Base-by-base conservation (phyloP, 2,888 invertebrate genomes). In the Caenorhabditis virilis region DNA sequence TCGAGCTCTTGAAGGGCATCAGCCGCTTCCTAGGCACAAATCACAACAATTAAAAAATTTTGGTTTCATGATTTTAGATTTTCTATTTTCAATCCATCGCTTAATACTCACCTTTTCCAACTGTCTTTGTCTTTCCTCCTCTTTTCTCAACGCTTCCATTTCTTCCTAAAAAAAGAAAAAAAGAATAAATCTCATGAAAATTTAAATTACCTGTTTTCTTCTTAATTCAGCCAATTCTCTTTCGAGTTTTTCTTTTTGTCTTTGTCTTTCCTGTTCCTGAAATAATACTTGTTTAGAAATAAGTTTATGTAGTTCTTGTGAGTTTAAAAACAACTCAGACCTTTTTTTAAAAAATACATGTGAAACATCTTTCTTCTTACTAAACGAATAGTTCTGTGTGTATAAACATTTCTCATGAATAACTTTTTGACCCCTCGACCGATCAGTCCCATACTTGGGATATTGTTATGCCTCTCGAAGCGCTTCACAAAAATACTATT, bases 1-100 rank as follows among this genome's bases (percentile, higher is more conserved):
- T 63, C 63, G 13, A 63, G 36, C 20, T 48, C 52, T 42, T 54
- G 49, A 4, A 57, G 36, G 2, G 57, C 63, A 7, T 53, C 39
- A 3, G 49, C 54, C 15, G 57, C 57, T 30, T 63, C 63, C 63
- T 63, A 26, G 18, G 5, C 20, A 54, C 20, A n/a, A 30, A 53
- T 41, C 26, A 59, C 41, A 27, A 7, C 3, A 20, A 23, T 41
- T 9, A 16, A 41, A 5, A 41, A 16, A 20, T 22, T 7, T 3
- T 5, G 3, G 6, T 5, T 41, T 20, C 22, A 41, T 22, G 15
- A 6, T 22, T 22, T 20, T 9, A 16, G 6, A 23, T 23, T 20
- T 20, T 20, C 18, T 3, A 6, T 20, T 23, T 41, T 41, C 20
- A 9, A 41, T 41, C 18, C 7, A 23, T 20, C 22, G 15, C 5